A percentile compares a stretch with the other conserved stretches of the same genome.
Evolutionary conservation across 2,888 invertebrate genomes (phyloP).

Genomic region (Idaea aversata): DNA sequence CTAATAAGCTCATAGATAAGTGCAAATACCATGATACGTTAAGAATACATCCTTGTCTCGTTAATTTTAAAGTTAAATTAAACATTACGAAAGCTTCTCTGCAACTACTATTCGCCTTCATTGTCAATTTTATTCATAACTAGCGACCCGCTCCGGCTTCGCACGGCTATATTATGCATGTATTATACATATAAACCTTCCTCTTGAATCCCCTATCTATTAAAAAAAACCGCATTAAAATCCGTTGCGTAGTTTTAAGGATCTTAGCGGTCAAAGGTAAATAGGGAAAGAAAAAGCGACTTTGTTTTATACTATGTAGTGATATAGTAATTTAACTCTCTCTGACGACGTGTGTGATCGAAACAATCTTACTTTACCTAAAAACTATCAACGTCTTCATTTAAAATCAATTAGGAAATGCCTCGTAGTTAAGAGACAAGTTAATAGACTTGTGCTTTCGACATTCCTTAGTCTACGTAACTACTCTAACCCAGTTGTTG

Average conservation of each 20-base stretch:
- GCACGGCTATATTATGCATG: no score
- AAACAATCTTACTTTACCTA: neutral
- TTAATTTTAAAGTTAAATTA: neutral
- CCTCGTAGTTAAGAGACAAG: neutral
- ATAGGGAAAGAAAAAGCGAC: no score
- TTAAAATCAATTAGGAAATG: neutral
- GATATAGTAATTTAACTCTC: neutral
- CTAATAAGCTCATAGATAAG: conserved; percentile 2
- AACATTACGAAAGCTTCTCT: neutral
- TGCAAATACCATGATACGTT: neutral
- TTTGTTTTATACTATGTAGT: no score
- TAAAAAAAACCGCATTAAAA: no score
- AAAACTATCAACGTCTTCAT: neutral
- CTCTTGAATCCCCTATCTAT: no score
- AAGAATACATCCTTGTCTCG: neutral
- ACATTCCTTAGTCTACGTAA: neutral
- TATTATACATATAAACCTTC: no score
- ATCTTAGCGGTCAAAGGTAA: no score
- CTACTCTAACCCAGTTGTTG: neutral
- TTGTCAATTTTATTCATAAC: no score
- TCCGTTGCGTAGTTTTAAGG: no score
- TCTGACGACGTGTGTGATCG: neutral
- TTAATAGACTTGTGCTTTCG: neutral
- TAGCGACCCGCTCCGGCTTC: no score
- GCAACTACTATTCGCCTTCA: neutral